Conservation (phyloP, 1,140 invertebrate genomes). For the Neoseiulus cucumeris region DNA sequence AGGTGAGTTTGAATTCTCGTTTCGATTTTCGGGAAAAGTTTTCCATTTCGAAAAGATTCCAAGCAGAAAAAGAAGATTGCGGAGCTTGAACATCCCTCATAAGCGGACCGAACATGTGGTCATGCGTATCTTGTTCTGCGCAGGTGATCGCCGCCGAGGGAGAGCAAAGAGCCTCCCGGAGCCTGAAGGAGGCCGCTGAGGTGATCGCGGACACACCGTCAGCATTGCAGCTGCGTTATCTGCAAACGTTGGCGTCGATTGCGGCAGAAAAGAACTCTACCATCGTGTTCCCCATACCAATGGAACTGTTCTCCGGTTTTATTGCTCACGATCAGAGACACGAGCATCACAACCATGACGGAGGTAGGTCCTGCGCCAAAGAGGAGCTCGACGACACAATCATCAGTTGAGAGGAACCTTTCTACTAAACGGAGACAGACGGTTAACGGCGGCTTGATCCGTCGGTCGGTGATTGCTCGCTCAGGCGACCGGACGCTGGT, state of each 20-base stretch:
- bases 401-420: conserved; percentile 1
- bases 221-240: conserved; percentile 50
- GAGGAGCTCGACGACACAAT: conserved; percentile 9
- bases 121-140: too few species aligned
- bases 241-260: conserved; percentile 34
- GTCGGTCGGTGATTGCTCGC: too few species aligned
- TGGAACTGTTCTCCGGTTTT: conserved; percentile 27
- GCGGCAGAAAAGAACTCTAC: conserved; percentile 35
- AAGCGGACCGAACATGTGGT: too few species aligned
- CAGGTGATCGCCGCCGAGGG: conserved; percentile 30
- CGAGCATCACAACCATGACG: not conserved
- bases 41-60: too few species aligned
- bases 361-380: conserved; percentile 11
- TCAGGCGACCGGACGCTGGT: too few species aligned
- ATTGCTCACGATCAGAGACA: conserved; percentile 14
- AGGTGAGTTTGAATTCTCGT: conserved; percentile 34
- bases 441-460: too few species aligned
- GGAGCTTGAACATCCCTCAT: too few species aligned
- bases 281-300: conserved; percentile 33
- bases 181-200: conserved; percentile 27
- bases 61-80: too few species aligned
- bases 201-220: conserved; percentile 45
- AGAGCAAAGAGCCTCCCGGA: conserved; percentile 26
- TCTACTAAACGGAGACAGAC: too few species aligned
- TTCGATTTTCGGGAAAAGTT: too few species aligned